Evolutionary conservation across 2,888 invertebrate species (phyloP), one percentile per base, ranked within the genome.

Genomic region (Doris montereyensis): DNA sequence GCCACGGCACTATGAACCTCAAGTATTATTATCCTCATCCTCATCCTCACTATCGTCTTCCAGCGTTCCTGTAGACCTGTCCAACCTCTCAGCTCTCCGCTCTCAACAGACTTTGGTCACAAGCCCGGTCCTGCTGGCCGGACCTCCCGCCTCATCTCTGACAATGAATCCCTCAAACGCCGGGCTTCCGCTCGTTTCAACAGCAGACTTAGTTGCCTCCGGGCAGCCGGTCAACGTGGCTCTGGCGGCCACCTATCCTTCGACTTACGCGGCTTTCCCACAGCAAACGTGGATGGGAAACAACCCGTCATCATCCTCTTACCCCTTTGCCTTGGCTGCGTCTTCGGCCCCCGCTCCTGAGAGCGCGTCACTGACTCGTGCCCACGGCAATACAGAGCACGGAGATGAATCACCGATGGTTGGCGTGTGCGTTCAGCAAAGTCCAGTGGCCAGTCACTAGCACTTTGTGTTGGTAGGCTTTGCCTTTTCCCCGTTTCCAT

Each of bases 381-480:
- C 41, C 30, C 76, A 32, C 34, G 72, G 34, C 80, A 84, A 85
- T 4, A 79, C 84, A 17, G 83, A 77, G 1, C 81, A 88, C 24
- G 87, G 94, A 85, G 95, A 95, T 86, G 95, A 95, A 89, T 95
- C 95, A 88, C 95, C 95, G 86, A 95, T 97, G 95, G 95, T 96
- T 89, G 96, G 95, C 84, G 96, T 96, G 87, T 96, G 96, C 93
- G 95, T 96, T 91, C 96, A 96, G 92, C 96, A 97, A 93, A 96
- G 96, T 93, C 96, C 97, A 88, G 97, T 97, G 90, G 96, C 96
- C 92, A 97, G 97, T 92, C 97, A 97, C 93, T 95, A 89, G n/a
- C n/a, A n/a, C n/a, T n/a, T n/a, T n/a, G n/a, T n/a, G n/a, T n/a
- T n/a, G n/a, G n/a, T n/a, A n/a, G n/a, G n/a, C n/a, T n/a, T n/a